Evolutionary conservation across 2,113 vertebrate genomes (phyloP), one percentile per base, ranked within the genome.

Genomic region (Osmerus eperlanus): DNA sequence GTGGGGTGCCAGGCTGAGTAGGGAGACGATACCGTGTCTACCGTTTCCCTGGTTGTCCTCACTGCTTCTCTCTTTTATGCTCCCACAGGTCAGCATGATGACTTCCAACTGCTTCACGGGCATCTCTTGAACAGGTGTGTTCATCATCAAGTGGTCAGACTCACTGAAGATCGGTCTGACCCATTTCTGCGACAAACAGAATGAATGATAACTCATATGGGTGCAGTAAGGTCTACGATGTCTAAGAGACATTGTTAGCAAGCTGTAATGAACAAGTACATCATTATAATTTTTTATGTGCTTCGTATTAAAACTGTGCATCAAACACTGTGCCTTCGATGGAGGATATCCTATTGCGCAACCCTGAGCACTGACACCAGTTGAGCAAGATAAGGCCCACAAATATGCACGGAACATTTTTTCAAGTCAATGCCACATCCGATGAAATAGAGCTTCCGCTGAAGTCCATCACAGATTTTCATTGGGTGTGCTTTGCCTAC

Each of bases 131-230:
- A 72, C 53, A 2, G 72, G 81, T 0, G 84, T 55, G 63, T 70
- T 77, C 54, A 85, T 83, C 70, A 54, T 84, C 2, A 81, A 60
- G 64, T 88, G 76, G 23, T 93, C 92, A 1, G 63, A 71, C 55
- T 86, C 91, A 7, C 36, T 86, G 74, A 92, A 90, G 4, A 60
- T 75, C 4, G 92, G 90, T 32, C 87, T 89, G 59, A 92, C 92
- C 92, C 92, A 93, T 56, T 88, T 91, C 92, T 93, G 67, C 59
- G 77, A 83, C 15, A 61, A 2, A 75, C 0, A 6, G 23, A 19
- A 68, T 4, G 28, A 0, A 25, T 29, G 14, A 67, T 56, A 3
- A 55, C 6, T 19, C 32, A 68, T 8, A 21, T 51, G 12, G 36
- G 41, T 65, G 16, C 25, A 29, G 21, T n/a, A 62, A 65, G 16